A percentile compares a stretch with the other conserved stretches of the same genome.
phyloP scores from a whole-genome alignment of 1,140 invertebrate species.

The Brachionus sp. region DNA sequence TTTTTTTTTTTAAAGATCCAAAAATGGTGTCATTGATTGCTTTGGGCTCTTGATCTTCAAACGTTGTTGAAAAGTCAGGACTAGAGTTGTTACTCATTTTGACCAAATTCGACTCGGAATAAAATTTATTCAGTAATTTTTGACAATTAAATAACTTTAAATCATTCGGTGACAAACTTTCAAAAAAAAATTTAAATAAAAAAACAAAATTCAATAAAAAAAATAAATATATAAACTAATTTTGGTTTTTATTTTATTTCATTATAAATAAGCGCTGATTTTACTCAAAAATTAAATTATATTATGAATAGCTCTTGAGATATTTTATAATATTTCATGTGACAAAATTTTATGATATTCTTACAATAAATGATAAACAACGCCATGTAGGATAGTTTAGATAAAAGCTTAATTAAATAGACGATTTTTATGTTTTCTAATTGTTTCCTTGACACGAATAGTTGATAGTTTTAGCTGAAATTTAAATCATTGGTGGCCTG shows the following conservation, averaged over 20 bases:
- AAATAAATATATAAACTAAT: background rate
- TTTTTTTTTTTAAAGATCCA: background rate
- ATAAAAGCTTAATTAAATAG: background rate
- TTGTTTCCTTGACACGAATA: background rate
- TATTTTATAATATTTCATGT: background rate
- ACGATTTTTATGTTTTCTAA: background rate
- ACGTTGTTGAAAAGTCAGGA: background rate
- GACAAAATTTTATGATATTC: background rate
- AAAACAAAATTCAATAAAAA: background rate
- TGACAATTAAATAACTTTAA: background rate
- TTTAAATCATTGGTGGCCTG: background rate
- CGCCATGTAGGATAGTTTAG: background rate
- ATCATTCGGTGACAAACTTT: background rate
- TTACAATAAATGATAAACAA: background rate
- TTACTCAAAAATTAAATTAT: background rate
- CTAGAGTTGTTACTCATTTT: background rate
- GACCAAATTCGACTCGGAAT: conserved; percentile 8
- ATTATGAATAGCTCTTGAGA: background rate
- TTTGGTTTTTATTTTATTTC: background rate
- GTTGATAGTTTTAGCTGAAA: background rate
- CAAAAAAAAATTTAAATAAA: background rate
- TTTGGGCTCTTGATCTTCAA: background rate
- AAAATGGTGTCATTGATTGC: conserved; percentile 22
- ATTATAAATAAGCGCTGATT: background rate
- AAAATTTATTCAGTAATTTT: background rate